A percentile compares a stretch with the other conserved stretches of the same genome.
Evolutionary conservation across 2,888 invertebrate genomes (phyloP).

Genomic region (Leptinotarsa tumamoca): DNA sequence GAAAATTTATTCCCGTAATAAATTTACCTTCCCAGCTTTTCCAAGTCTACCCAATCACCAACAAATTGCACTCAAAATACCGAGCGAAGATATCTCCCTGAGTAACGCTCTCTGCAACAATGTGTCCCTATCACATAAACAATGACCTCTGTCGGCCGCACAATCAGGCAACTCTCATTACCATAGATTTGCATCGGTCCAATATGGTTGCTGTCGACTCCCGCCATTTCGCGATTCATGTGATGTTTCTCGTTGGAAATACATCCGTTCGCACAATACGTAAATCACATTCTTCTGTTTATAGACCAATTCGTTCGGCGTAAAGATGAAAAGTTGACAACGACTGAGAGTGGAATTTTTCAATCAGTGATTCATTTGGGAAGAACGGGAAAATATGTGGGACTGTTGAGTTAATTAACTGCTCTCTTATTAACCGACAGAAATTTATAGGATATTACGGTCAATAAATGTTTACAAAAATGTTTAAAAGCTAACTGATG

Average conservation of each 20-base stretch:
- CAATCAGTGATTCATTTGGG: slow-evolving; percentile 27
- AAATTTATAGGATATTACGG: neutral
- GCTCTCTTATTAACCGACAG: neutral
- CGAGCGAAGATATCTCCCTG: slow-evolving; percentile 37
- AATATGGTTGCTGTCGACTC: slow-evolving; percentile 60
- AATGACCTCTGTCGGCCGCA: slow-evolving; percentile 53
- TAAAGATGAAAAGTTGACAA: slow-evolving; percentile 48
- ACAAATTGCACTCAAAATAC: slow-evolving; percentile 43
- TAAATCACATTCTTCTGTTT: slow-evolving; percentile 50
- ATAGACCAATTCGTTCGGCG: slow-evolving; percentile 49
- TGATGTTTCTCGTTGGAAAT: slow-evolving; percentile 55
- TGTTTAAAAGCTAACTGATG: neutral
- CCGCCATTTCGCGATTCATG: slow-evolving; percentile 57
- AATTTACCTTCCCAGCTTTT: neutral
- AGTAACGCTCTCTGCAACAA: slow-evolving; percentile 41
- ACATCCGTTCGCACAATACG: slow-evolving; percentile 43
- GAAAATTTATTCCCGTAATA: slow-evolving; percentile 3
- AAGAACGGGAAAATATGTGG: neutral
- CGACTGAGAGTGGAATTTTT: slow-evolving; percentile 35
- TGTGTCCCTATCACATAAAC: slow-evolving; percentile 48
- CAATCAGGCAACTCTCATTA: slow-evolving; percentile 60
- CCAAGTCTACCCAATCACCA: slow-evolving; percentile 35
- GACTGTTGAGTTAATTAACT: neutral
- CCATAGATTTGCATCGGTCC: slow-evolving; percentile 63
- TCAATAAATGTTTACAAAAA: no score